A percentile compares a stretch with the other conserved stretches of the same genome.
Evolutionary conservation across 2,888 invertebrate species (phyloP).

Genomic region (Tipula confusa): DNA sequence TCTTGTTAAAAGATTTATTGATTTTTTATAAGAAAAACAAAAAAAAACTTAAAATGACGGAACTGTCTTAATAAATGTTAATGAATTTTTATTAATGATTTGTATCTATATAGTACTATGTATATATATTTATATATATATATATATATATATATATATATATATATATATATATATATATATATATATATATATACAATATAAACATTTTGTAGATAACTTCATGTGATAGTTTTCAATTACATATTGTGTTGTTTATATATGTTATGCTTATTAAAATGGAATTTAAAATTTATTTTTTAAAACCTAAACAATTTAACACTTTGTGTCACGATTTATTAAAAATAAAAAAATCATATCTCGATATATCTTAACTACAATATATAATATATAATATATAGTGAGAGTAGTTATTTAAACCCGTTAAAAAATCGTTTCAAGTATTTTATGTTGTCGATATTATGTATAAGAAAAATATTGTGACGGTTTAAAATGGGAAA

Average conservation of each 20-base stretch:
- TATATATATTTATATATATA: neutral
- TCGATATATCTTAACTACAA: neutral
- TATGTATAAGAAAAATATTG: neutral
- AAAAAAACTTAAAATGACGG: neutral
- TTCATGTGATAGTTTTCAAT: conserved; percentile 12
- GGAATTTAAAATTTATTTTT: neutral
- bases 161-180: neutral
- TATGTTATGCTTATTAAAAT: neutral
- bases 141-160: neutral
- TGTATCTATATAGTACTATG: neutral
- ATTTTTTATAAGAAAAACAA: neutral
- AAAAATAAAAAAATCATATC: neutral
- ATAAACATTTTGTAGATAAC: conserved; percentile 1
- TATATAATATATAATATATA: neutral
- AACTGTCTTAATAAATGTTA: conserved; percentile 20
- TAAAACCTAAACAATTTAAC: neutral
- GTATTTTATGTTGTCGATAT: too few relatives aligned
- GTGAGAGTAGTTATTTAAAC: neutral
- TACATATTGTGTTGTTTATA: neutral
- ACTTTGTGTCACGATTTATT: conserved; percentile 20
- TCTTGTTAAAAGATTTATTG: conserved; percentile 4
- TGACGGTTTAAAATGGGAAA: neutral
- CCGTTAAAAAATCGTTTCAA: neutral
- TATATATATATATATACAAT: neutral
- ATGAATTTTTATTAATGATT: conserved; percentile 25